Conservation (phyloP, 2,113 vertebrate species). For the Bettongia penicillata region DNA sequence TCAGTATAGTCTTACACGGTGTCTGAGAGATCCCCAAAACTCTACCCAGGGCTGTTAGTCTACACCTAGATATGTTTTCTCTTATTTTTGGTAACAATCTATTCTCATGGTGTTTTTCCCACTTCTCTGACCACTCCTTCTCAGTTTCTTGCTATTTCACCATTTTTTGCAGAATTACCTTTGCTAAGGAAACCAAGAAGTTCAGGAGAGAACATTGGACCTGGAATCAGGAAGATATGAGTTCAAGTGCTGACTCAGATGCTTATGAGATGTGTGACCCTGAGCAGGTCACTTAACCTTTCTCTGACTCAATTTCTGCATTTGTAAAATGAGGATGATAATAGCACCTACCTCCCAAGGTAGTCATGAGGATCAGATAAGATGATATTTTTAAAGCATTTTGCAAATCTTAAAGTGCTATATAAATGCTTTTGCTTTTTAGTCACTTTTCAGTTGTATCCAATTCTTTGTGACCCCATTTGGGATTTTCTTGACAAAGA, state of each 20-base stretch:
- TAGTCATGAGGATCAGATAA: background rate
- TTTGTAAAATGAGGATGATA: background rate
- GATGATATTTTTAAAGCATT: background rate
- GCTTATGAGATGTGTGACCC: background rate
- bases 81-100: background rate
- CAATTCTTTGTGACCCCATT: background rate
- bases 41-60: background rate
- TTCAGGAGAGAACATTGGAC: background rate
- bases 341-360: background rate
- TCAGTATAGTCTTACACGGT: background rate
- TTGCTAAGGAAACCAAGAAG: background rate
- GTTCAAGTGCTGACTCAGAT: background rate
- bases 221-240: background rate
- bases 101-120: background rate
- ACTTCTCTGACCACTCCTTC: background rate
- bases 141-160: background rate
- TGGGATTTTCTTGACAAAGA: background rate
- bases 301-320: background rate
- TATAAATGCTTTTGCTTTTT: background rate
- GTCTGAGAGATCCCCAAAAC: background rate
- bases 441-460: background rate
- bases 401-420: background rate
- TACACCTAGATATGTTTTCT: background rate
- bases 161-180: background rate
- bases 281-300: background rate